A percentile compares a stretch with the other conserved stretches of the same genome.
Evolutionary conservation across 2,797 vertebrate species (phyloP).

Genomic region (Hydrolagus colliei): DNA sequence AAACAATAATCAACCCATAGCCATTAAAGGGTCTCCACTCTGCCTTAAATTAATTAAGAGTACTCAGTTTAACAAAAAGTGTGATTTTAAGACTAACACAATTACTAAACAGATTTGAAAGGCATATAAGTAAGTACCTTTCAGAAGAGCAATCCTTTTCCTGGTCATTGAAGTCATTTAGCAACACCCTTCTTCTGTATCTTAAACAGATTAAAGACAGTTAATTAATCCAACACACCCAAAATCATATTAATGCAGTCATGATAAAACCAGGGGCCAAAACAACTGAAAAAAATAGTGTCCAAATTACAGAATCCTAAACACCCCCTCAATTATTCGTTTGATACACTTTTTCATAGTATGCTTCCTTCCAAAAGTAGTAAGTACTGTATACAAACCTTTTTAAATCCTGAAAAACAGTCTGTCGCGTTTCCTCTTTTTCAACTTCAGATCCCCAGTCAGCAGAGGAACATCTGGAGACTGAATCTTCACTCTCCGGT

Average conservation of each 20-base stretch:
- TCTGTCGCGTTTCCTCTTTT: constrained; percentile 67
- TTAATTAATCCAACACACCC: neutral
- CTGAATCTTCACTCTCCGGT: constrained; percentile 64
- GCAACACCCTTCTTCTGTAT: constrained; percentile 84
- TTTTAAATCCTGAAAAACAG: constrained; percentile 64
- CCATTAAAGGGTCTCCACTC: too few relatives aligned
- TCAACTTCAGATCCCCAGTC: constrained; percentile 75
- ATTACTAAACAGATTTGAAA: too few relatives aligned
- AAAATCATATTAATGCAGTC: constrained; percentile 9
- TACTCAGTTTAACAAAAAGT: too few relatives aligned
- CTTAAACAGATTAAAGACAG: constrained; percentile 49
- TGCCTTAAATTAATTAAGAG: too few relatives aligned
- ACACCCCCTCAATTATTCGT: neutral
- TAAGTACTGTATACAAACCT: constrained; percentile 48
- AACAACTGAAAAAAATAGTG: neutral
- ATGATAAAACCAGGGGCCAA: neutral
- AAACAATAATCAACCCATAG: too few relatives aligned
- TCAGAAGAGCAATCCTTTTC: constrained; percentile 75
- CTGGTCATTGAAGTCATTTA: constrained; percentile 68
- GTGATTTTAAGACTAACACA: too few relatives aligned
- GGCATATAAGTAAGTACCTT: constrained; percentile 58
- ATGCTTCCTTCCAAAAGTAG: neutral
- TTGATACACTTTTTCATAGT: neutral
- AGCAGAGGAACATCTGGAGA: constrained; percentile 50
- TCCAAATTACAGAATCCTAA: neutral